Conservation (phyloP, 2,888 invertebrate genomes). For the Sylvicola cinctus region DNA sequence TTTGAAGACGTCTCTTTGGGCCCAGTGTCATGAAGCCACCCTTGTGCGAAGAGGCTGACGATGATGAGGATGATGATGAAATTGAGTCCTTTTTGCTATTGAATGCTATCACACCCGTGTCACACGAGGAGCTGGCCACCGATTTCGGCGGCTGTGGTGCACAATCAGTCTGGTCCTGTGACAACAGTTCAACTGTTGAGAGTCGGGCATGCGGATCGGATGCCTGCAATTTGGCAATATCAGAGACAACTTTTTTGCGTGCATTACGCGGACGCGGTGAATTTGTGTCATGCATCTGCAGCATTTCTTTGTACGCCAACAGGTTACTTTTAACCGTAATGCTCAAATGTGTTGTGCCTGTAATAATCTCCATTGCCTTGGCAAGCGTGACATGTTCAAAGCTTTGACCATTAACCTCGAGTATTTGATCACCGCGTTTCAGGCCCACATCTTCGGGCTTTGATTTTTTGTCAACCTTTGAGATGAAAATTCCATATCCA, state of each 20-base stretch:
- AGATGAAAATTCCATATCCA: constrained; percentile 83
- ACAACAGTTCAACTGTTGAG: constrained; percentile 53
- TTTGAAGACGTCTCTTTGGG: constrained; percentile 63
- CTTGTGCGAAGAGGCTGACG: constrained; percentile 34
- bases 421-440: constrained; percentile 91
- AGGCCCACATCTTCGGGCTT: constrained; percentile 92
- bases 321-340: constrained; percentile 95
- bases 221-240: constrained; percentile 33
- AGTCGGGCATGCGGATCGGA: constrained; percentile 20
- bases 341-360: constrained; percentile 86
- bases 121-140: not conserved
- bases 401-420: constrained; percentile 94
- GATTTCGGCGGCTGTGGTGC: constrained; percentile 31
- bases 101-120: not conserved
- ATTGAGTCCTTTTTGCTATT: constrained; percentile 3
- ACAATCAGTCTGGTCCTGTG: constrained; percentile 19
- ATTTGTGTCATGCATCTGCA: constrained; percentile 17
- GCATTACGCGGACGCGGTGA: constrained; percentile 51
- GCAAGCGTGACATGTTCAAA: constrained; percentile 85
- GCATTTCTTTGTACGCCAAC: constrained; percentile 55
- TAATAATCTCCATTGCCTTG: constrained; percentile 79
- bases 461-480: constrained; percentile 80
- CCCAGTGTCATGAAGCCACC: constrained; percentile 81
- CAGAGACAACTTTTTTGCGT: constrained; percentile 27
- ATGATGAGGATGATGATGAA: constrained; percentile 28